Base-by-base conservation (phyloP, 1,140 invertebrate species). In the Penaeus indicus region DNA sequence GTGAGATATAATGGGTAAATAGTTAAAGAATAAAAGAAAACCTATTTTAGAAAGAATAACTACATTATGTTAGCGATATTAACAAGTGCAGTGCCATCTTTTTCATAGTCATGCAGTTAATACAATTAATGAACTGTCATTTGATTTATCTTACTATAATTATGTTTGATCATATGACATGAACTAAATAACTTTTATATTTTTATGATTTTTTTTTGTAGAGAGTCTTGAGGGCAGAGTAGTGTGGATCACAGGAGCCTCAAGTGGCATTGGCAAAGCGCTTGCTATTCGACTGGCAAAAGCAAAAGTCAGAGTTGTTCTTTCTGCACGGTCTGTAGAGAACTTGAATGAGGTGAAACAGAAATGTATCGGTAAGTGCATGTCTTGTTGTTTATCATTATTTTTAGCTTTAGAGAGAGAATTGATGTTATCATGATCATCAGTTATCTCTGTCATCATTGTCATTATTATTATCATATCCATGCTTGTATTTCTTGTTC, bases 191-290 rank as follows among this genome's bases (percentile, higher is more conserved):
- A 64, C 0, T 54, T n/a, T 25, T 60, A 16, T 62, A 18, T 60
- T 47, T 61, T 63, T 69, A 61, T 62, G 19, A 32, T 69, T 80
- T 10, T 54, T 54, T 54, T 25, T 21, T 21, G 19, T 47, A 88
- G 75, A 84, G 42, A 88, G 63, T 22, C 63, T 97, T 69, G 93
- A 94, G 89, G 95, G 95, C 0, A 96, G 97, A 93, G 96, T 97
- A 10, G 95, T 97, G 1, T 98, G 97, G 96, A 96, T 98, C 91
- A 97, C 96, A 3, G 97, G 97, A 67, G 96, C 97, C 19, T 98
- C 97, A 0, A 97, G 96, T 93, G 97, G 97, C 32, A 97, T 98
- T 91, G 97, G 97, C 21, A 96, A 97, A 93, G 92, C 95, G 89
- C 92, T 97, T 79, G 96, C 97, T 0, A 94, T 96, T 86, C 94